Base-by-base conservation (phyloP, 2,888 invertebrate species). In the Erannis defoliaria region DNA sequence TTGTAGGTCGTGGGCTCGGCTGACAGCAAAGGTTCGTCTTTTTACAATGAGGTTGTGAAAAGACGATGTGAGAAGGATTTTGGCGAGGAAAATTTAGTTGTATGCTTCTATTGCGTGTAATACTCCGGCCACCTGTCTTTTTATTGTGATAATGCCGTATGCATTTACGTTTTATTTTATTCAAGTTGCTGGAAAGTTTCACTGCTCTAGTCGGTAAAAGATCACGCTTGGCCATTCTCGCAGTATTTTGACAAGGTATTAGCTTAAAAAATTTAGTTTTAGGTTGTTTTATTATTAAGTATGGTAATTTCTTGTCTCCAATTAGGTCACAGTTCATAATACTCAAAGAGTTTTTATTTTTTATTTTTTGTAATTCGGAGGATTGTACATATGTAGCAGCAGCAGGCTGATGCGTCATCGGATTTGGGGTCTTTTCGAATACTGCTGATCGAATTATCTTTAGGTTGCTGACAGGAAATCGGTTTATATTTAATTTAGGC, bases 81-180 rank as follows among this genome's bases (percentile, higher is more conserved):
- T 19, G 40, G 21, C 5, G 12, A 45, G 14, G 14, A 14, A 14
- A 14, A 14, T 16, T 45, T 0, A 8, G 16, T 29, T 45, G 26
- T 12, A 10, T 45, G 14, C 9, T 26, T 29, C 29, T 45, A 29
- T 29, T 16, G 10, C 10, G 12, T 33, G 18, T 48, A n/a, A 12
- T 33, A 19, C 3, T 33, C 23, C 19, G 19, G 18, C 5, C 31
- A 5, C n/a, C 19, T 14, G 33, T 21, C 10, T 45, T 45, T 29
- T 48, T 33, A 12, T n/a, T 19, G 4, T 9, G 33, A 19, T 5
- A n/a, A n/a, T 33, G 6, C 12, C 5, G 18, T 21, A 48, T 31
- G 19, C 33, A 48, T 18, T 19, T 33, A 33, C 31, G 19, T 19
- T 26, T 45, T 16, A 48, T n/a, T 48, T 48, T 33, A 6, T 16